phyloP scores from a whole-genome alignment of 2,888 invertebrate species.

The Stenurella melanura region DNA sequence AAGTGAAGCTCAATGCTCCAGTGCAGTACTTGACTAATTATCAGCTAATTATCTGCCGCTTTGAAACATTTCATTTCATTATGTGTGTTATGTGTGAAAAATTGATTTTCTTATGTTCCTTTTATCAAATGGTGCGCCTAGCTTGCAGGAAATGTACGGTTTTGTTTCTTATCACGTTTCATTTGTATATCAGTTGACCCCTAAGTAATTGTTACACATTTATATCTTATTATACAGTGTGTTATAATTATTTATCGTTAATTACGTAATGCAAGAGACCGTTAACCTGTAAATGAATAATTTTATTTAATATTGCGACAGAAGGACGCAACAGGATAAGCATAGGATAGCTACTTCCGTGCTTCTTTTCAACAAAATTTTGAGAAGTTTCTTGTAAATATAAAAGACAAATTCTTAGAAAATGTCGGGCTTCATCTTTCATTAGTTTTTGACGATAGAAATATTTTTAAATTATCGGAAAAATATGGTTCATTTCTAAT shows the following conservation, averaged over 20 bases:
- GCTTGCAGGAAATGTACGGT: conserved; percentile 23
- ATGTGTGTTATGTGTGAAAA: conserved; percentile 31
- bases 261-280: background rate
- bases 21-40: conserved; percentile 20
- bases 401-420: too few species aligned
- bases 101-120: conserved; percentile 11
- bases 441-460: too few species aligned
- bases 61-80: conserved; percentile 16
- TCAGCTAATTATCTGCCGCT: conserved; percentile 16
- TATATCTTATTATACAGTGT: background rate
- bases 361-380: too few species aligned
- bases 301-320: background rate
- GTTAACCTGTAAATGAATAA: too few species aligned
- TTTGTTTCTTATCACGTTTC: background rate
- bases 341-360: too few species aligned
- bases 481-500: too few species aligned
- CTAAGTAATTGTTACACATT: background rate
- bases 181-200: conserved; percentile 2
- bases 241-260: background rate
- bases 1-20: conserved; percentile 16
- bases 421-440: too few species aligned
- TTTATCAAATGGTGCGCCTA: background rate
- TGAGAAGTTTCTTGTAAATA: too few species aligned
- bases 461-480: too few species aligned
- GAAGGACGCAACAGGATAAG: too few species aligned